phyloP scores from a whole-genome alignment of 2,113 vertebrate genomes.

The Gavia stellata region DNA sequence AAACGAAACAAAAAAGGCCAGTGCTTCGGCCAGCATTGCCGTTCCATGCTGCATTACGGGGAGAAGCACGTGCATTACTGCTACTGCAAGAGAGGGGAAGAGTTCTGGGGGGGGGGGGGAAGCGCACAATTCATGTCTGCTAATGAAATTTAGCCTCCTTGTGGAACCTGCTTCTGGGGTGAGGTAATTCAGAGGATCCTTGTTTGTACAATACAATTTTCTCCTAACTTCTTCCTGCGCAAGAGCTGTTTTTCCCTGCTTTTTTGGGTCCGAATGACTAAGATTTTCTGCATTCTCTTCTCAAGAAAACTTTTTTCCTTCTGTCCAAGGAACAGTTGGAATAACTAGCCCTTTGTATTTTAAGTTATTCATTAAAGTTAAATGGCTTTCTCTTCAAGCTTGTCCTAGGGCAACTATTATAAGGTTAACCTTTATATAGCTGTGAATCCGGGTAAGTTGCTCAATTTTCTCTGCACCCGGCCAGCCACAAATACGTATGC shows the following conservation, averaged over 20 bases:
- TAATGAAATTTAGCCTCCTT: background rate
- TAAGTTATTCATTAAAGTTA: slow-evolving; percentile 56
- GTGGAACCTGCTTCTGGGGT: background rate
- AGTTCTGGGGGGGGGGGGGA: too few relatives aligned
- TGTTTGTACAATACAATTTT: background rate
- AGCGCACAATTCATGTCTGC: background rate
- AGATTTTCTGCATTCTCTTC: slow-evolving; percentile 1
- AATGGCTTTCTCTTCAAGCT: slow-evolving; percentile 31
- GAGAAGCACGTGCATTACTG: background rate
- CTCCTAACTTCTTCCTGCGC: background rate
- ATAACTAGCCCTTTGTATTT: slow-evolving; percentile 35
- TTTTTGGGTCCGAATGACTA: slow-evolving; percentile 26
- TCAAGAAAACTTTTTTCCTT: slow-evolving; percentile 1
- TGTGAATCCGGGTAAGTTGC: background rate
- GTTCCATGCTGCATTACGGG: accelerated
- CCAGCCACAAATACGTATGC: background rate
- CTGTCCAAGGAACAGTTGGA: background rate
- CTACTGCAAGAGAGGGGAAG: background rate
- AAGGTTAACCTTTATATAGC: slow-evolving; percentile 25
- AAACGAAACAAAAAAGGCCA: background rate
- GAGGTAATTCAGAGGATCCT: slow-evolving; percentile 2
- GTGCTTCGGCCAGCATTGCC: background rate
- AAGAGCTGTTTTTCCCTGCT: background rate
- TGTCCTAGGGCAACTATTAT: slow-evolving; percentile 41
- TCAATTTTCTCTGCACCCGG: background rate